Evolutionary conservation across 2,113 vertebrate species (phyloP).

Genomic region (Motacilla alba): DNA sequence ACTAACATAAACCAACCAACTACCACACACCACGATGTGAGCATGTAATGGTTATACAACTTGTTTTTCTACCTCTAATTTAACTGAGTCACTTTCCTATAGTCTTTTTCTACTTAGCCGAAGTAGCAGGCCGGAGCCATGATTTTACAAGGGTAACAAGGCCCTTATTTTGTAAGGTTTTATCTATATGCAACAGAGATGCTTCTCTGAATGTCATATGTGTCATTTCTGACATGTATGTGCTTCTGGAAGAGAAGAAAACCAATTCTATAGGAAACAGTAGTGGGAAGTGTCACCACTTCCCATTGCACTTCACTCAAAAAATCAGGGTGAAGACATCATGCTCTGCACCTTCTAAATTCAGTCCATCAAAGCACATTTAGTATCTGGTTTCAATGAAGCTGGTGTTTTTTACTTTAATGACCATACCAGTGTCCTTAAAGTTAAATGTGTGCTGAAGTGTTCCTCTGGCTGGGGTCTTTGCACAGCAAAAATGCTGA

Average conservation of each 20-base stretch:
- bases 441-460: neutral
- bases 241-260: neutral
- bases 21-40: no score
- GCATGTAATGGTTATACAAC: no score
- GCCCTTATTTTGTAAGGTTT: neutral
- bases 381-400: neutral
- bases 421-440: neutral
- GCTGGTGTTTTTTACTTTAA: neutral
- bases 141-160: neutral
- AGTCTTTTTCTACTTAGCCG: neutral
- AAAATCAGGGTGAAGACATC: neutral
- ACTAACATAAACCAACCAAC: neutral
- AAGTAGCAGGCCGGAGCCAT: neutral
- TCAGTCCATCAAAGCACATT: neutral
- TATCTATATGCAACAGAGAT: neutral
- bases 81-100: neutral
- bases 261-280: neutral
- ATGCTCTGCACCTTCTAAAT: neutral
- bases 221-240: neutral
- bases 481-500: neutral
- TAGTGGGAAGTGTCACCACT: neutral
- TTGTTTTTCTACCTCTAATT: neutral
- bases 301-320: neutral
- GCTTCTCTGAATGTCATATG: neutral
- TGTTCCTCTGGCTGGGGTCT: neutral